Conservation (phyloP, 30 jellyfish, hydroid and myxozoan genomes). For the Hydractinia symbiolongicarpus region DNA sequence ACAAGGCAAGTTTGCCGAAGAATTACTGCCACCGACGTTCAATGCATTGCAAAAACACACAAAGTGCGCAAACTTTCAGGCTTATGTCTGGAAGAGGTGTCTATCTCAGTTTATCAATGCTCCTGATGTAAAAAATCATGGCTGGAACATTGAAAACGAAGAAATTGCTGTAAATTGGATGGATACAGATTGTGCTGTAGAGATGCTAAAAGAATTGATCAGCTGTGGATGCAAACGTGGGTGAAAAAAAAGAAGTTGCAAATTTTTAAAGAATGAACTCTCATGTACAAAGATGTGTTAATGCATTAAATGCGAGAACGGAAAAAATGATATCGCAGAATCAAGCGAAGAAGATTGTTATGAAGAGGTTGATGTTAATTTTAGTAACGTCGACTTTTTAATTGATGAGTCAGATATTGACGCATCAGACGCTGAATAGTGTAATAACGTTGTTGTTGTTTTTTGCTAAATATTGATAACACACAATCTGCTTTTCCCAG, state of each 20-base stretch:
- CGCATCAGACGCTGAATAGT: background rate
- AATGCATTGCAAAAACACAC: too few relatives aligned
- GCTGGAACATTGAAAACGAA: slow-evolving; percentile 44
- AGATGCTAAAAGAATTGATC: background rate
- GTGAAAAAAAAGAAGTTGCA: slow-evolving; percentile 47
- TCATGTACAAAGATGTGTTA: slow-evolving; percentile 41
- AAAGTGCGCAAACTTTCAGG: too few relatives aligned
- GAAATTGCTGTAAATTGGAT: slow-evolving; percentile 44
- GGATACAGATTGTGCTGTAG: slow-evolving; percentile 7
- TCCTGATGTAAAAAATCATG: slow-evolving; percentile 27
- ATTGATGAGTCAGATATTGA: background rate
- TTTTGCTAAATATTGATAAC: background rate
- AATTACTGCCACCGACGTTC: too few relatives aligned
- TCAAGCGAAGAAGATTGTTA: background rate
- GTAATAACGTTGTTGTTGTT: background rate
- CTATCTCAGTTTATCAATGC: slow-evolving; percentile 18
- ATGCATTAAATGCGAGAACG: too few relatives aligned
- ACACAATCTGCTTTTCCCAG: background rate
- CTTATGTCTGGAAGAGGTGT: slow-evolving; percentile 41
- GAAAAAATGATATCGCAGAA: too few relatives aligned
- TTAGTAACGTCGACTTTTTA: slow-evolving; percentile 1
- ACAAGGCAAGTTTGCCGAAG: slow-evolving; percentile 31
- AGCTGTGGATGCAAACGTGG: slow-evolving; percentile 40
- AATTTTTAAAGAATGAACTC: slow-evolving; percentile 30
- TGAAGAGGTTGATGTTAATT: background rate